Base-by-base conservation (phyloP, 2,888 invertebrate genomes). In the Synergus umbraculus region DNA sequence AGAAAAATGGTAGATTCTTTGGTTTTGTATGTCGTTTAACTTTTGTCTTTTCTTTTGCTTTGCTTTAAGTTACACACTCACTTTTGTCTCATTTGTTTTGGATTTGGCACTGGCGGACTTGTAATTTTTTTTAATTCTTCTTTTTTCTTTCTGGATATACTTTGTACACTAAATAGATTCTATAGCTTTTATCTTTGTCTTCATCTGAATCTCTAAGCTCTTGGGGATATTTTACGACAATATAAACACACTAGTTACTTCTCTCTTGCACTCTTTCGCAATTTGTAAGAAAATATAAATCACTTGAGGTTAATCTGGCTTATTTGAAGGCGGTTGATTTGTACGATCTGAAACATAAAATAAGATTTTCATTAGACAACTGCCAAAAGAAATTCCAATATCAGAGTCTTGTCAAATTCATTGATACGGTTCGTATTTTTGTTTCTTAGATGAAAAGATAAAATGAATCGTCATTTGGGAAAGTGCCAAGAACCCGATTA, bases 281-380 rank as follows among this genome's bases (percentile, higher is more conserved):
- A 87, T 90, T 91, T 89, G 90, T 92, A 92, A 90, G 92, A 92
- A 92, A 92, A 92, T 92, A 92, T 90, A 92, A 92, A 92, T 92
- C 92, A 91, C 92, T 92, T 92, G 92, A 92, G 92, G 92, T 92
- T 92, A 92, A 92, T 89, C 91, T 92, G 91, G 92, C 92, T 92
- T 92, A 90, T 91, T 92, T 81, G 92, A 92, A 92, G 92, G 92
- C 92, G 91, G 89, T 92, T 91, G 90, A 92, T 92, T 92, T 92
- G 92, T 92, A 92, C 92, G 92, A 92, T 92, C 92, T 92, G 92
- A 80, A 92, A 92, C 90, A 90, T 69, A 85, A 80, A 79, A 79
- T 81, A 67, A 77, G 81, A 76, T 46, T 60, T 65, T 81, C 60
- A 66, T 69, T 46, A 78, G 13, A 63, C 22, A 29, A 63, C 22